Evolutionary conservation across 2,888 invertebrate genomes (phyloP).

Genomic region (Prenolepis imparis): DNA sequence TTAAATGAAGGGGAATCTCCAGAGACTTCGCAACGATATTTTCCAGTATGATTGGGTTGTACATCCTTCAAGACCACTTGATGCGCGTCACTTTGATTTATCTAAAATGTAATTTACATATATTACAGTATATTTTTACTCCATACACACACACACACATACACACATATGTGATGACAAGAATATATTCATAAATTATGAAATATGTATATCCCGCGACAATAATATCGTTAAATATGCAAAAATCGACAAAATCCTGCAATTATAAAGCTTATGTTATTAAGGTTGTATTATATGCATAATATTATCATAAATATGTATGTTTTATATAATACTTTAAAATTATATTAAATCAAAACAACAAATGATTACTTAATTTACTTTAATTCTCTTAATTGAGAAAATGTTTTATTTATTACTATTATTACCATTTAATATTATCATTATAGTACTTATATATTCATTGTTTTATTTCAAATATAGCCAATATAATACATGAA

Average conservation of each 20-base stretch:
- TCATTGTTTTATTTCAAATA: slow-evolving; percentile 24
- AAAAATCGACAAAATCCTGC: slow-evolving; percentile 31
- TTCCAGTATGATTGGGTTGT: slow-evolving; percentile 90
- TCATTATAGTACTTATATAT: neutral
- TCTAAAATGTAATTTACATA: slow-evolving; percentile 76
- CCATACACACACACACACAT: too few species aligned
- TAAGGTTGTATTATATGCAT: slow-evolving; percentile 24
- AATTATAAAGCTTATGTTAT: slow-evolving; percentile 28
- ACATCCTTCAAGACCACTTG: slow-evolving; percentile 90
- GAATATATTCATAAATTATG: neutral
- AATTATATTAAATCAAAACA: slow-evolving; percentile 32
- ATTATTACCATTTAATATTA: slow-evolving; percentile 24
- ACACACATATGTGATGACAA: neutral
- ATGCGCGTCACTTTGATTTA: slow-evolving; percentile 80
- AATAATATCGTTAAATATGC: neutral
- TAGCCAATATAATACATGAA: neutral
- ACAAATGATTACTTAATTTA: slow-evolving; percentile 29
- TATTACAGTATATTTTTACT: neutral
- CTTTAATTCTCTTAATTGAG: slow-evolving; percentile 27
- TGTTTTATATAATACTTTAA: slow-evolving; percentile 10
- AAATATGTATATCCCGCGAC: neutral
- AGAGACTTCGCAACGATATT: slow-evolving; percentile 92
- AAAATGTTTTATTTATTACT: slow-evolving; percentile 28
- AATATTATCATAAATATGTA: slow-evolving; percentile 38
- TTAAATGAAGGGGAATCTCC: slow-evolving; percentile 92